Percentiles rank a stretch among this genome's conserved stretches.
Evolutionary conservation across 2,797 vertebrate species (phyloP).

Genomic region (Poecile montanus): DNA sequence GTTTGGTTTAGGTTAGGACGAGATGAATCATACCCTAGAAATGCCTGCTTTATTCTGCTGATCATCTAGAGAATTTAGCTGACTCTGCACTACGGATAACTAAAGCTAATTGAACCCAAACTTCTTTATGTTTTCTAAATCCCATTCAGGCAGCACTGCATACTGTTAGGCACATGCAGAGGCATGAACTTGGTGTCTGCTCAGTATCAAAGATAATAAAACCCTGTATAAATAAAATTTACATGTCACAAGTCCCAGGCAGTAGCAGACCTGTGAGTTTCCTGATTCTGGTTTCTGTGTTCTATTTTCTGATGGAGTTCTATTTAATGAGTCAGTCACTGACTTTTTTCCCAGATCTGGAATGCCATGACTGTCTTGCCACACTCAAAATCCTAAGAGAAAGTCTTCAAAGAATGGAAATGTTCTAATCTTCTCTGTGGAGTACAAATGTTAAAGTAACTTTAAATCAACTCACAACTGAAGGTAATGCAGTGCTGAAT

Average conservation of each 20-base stretch:
- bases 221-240: background rate
- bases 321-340: background rate
- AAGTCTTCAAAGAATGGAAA: slow-evolving; percentile 48
- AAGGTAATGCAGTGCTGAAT: slow-evolving; percentile 35
- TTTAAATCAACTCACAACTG: slow-evolving; percentile 25
- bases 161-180: background rate
- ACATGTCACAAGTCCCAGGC: background rate
- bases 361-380: background rate
- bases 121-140: background rate
- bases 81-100: background rate
- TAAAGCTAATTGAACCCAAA: background rate
- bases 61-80: background rate
- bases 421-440: slow-evolving; percentile 57
- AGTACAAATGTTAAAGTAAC: slow-evolving; percentile 30
- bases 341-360: background rate
- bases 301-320: background rate
- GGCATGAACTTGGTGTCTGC: background rate
- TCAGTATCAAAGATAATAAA: background rate
- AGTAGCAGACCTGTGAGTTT: background rate
- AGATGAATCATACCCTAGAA: background rate
- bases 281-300: background rate
- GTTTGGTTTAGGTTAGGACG: background rate
- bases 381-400: slow-evolving; percentile 21
- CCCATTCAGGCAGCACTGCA: background rate
- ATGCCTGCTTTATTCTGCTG: background rate